phyloP scores from a whole-genome alignment of 2,113 vertebrate species.

The Phaetusa simplex region DNA sequence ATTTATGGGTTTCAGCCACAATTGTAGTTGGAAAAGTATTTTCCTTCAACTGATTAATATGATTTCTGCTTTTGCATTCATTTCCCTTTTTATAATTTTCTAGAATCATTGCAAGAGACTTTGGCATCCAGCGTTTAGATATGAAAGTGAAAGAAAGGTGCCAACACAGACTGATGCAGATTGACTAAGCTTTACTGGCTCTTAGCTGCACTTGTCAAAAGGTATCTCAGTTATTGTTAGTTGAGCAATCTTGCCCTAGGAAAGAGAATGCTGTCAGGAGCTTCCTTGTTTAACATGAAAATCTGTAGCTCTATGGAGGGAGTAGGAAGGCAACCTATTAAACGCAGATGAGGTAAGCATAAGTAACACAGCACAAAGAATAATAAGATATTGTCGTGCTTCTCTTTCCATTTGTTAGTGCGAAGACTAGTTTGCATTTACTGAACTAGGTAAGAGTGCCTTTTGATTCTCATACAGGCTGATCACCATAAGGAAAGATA shows the following conservation, averaged over 20 bases:
- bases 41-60: constrained; percentile 73
- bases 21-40: constrained; percentile 71
- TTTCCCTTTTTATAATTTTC: constrained; percentile 21
- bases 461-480: neutral
- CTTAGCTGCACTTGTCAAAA: constrained; percentile 74
- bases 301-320: constrained; percentile 28
- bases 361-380: neutral
- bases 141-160: constrained; percentile 51
- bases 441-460: neutral
- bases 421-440: neutral
- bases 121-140: constrained; percentile 19
- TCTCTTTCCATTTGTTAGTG: neutral
- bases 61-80: constrained; percentile 65
- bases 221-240: constrained; percentile 67
- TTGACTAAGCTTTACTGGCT: constrained; percentile 64
- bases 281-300: constrained; percentile 57
- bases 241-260: constrained; percentile 70
- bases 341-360: constrained; percentile 3
- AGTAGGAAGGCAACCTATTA: constrained; percentile 53
- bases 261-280: constrained; percentile 65
- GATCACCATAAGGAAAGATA: neutral
- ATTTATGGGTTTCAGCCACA: constrained; percentile 78
- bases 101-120: neutral
- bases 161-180: constrained; percentile 44
- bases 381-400: neutral